Base-by-base conservation (phyloP, 2,888 invertebrate genomes). In the Uropetala carovei region DNA sequence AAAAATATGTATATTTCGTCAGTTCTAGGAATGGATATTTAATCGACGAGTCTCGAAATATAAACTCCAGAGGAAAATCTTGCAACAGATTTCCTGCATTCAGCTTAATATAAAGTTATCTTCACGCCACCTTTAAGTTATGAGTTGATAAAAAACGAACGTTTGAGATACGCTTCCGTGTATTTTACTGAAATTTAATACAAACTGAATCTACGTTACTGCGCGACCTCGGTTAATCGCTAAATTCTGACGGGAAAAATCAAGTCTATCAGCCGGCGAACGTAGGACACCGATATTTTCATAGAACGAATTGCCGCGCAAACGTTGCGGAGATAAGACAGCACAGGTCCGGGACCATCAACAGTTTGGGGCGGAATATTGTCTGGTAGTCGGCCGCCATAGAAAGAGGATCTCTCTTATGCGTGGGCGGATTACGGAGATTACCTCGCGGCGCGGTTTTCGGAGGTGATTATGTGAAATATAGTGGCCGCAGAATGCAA, bases 401-500 rank as follows among this genome's bases (percentile, higher is more conserved):
- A 43, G 59, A 64, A 89, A 89, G 89, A 43, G 60, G 60, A 64
- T 22, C 75, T 64, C 89, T 89, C 89, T 89, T 89, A 68, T 64
- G 60, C 43, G 43, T 43, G 18, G n/a, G 43, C 4, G 64, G 89
- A 86, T 86, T 86, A 30, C 14, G 60, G 30, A 68, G 89, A 89
- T 89, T 43, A 64, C 64, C 27, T 68, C 13, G 60, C 11, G 43
- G n/a, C 86, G 16, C 30, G 60, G 8, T 60, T 60, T 85, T 64
- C 43, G 18, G 60, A 43, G n/a, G 64, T 68, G 64, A 43, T 18
- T 68, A 89, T 43, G 30, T 30, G 9, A 68, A 27, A 56, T 43
- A 57, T 58, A 60, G 86, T 16, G 86, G 59, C 16, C n/a, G 9
- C 11, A 18, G 1, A n/a, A 30, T 30, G 7, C 22, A 58, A 30